Conservation (phyloP, 2,888 invertebrate genomes). For the Melieria omissa region DNA sequence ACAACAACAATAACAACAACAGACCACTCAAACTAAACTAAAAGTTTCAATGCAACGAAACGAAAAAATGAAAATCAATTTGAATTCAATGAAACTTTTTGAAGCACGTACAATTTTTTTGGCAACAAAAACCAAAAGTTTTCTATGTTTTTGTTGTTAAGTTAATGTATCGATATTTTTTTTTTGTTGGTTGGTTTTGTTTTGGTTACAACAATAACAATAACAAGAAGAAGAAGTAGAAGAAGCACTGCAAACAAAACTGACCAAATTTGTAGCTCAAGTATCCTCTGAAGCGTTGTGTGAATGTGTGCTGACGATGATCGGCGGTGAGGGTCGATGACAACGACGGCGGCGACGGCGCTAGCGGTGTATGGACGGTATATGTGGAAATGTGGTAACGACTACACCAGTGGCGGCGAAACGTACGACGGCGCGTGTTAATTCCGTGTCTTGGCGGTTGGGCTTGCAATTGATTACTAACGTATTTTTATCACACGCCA, state of each 20-base stretch:
- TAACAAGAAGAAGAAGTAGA: not conserved
- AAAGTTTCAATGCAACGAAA: conserved; percentile 1
- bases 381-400: conserved; percentile 6
- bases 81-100: conserved; percentile 10
- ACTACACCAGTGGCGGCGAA: conserved; percentile 20
- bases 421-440: conserved; percentile 50
- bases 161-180: conserved; percentile 5
- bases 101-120: conserved; percentile 42
- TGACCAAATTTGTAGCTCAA: not conserved
- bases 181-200: conserved; percentile 2
- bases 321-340: no score
- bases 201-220: not conserved
- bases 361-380: conserved; percentile 6
- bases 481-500: conserved; percentile 66
- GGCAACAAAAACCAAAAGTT: conserved; percentile 12
- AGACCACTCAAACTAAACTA: no score
- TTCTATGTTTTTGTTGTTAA: conserved; percentile 9
- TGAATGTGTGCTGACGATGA: no score
- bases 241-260: not conserved
- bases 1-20: not conserved
- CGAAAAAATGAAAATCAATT: not conserved
- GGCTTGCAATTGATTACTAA: conserved; percentile 66
- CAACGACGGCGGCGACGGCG: no score
- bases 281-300: not conserved
- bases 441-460: conserved; percentile 62